Evolutionary conservation across 2,888 invertebrate species (phyloP), one percentile per base, ranked within the genome.

Genomic region (Synanthedon tipuliformis): DNA sequence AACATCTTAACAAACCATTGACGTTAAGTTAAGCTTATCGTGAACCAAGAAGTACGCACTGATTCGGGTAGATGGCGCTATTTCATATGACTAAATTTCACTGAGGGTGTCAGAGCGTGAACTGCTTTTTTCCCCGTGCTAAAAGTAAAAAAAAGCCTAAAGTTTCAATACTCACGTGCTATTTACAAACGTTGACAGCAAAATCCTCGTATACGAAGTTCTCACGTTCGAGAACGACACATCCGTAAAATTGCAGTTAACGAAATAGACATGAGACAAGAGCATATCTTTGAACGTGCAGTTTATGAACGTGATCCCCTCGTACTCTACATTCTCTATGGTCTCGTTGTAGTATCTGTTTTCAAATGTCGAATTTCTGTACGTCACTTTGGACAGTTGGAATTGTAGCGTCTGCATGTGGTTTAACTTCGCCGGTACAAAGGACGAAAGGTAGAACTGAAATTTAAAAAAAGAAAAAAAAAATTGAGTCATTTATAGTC

Each of bases 211-310:
- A 54, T 90, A 89, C 50, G 93, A 93, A 12, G 92, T 91, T 72
- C 92, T 92, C 49, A 94, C 90, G 61, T 92, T 92, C 40, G 90
- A 89, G 67, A 94, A 92, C 59, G 91, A 90, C 3, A 91, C 90
- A 49, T 91, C 89, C n/a, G 83, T 79, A 67, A 94, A 92, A 5
- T 91, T 87, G 69, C 94, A 93, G 66, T 92, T 92, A 60, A 83
- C 78, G 73, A 94, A 94, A 55, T 90, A 82, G 16, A 93, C 92
- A 64, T 94, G 93, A 56, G 91, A 93, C 72, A 94, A 86, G 61
- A 92, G 80, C 74, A 93, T 85, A 61, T 92, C 91, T 16, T 88
- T 86, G 71, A 93, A 93, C 16, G 89, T 90, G 66, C 91, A 91
- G 57, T 92, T 90, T 40, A 73, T 71, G 73, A 93, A 93, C 12